Evolutionary conservation across 2,797 vertebrate genomes (phyloP).

Genomic region (Halcyon chelicuti): DNA sequence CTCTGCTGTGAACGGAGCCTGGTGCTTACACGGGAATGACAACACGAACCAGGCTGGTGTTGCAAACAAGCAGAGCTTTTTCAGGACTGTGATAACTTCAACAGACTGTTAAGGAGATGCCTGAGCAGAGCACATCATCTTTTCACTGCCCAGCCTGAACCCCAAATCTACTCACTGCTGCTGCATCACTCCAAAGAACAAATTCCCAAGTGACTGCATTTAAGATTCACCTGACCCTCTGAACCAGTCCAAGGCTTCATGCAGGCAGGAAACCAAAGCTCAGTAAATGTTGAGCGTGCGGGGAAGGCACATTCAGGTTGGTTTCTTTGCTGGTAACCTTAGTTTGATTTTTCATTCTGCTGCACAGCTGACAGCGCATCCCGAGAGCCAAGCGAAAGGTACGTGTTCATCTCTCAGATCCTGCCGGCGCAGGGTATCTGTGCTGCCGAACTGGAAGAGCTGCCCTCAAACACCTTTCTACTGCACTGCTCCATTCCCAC

Average conservation of each 20-base stretch:
- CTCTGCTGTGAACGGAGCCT: background rate
- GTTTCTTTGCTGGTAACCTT: background rate
- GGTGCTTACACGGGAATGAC: background rate
- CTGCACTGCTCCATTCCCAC: background rate
- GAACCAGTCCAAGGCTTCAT: background rate
- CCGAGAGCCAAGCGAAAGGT: background rate
- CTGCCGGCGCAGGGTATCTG: background rate
- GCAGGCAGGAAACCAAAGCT: background rate
- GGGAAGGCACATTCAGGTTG: rapidly evolving
- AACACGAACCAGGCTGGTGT: background rate
- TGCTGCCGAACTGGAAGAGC: background rate
- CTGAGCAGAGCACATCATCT: background rate
- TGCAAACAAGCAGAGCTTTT: background rate
- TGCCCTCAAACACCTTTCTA: background rate
- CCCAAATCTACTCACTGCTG: background rate
- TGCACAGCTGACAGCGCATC: background rate
- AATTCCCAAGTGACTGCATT: background rate
- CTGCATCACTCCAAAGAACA: background rate
- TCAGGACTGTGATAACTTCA: background rate
- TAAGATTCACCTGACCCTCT: background rate
- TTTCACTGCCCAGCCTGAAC: background rate
- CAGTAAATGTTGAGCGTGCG: rapidly evolving
- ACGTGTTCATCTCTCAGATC: background rate
- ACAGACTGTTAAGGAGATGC: background rate
- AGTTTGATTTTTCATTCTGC: background rate